These are phyloP conservation scores for Apamea monoglypha DNA, from an alignment of 2,888 invertebrate species.

Conservation along the genomic window DNA sequence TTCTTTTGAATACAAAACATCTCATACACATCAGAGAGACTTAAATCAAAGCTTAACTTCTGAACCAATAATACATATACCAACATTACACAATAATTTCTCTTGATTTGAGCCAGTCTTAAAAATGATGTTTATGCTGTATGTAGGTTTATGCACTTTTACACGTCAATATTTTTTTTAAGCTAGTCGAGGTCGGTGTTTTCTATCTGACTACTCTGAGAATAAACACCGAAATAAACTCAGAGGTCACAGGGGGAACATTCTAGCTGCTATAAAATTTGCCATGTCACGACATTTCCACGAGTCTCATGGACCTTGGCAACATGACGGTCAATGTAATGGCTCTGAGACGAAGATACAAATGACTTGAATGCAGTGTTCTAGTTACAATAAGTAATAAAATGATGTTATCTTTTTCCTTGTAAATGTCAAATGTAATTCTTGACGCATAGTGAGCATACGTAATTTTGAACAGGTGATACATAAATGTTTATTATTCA, in stretches of 20 bases:
- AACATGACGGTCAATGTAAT: background rate
- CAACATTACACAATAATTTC: background rate
- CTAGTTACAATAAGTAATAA: conserved; percentile 2
- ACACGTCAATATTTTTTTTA: background rate
- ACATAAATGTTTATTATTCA: conserved; percentile 29
- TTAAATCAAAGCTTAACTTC: background rate
- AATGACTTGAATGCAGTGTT: conserved; percentile 5
- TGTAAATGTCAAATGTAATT: conserved; percentile 18
- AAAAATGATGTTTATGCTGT: background rate
- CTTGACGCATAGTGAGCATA: conserved; percentile 27
- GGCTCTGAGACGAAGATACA: background rate
- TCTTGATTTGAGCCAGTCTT: background rate
- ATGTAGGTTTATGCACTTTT: background rate
- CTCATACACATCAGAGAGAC: background rate
- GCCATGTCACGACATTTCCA: background rate
- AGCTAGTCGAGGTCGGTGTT: background rate
- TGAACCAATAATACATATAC: background rate
- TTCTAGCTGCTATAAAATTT: background rate
- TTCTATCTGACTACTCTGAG: background rate
- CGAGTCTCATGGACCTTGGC: conserved; percentile 6
- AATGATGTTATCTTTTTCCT: conserved; percentile 22
- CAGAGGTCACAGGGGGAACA: background rate
- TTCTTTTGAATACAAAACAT: background rate
- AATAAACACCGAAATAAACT: background rate
- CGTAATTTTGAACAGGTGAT: conserved; percentile 37